Evolutionary conservation across 2,797 vertebrate genomes (phyloP).

Genomic region (Arctocebus calabarensis): DNA sequence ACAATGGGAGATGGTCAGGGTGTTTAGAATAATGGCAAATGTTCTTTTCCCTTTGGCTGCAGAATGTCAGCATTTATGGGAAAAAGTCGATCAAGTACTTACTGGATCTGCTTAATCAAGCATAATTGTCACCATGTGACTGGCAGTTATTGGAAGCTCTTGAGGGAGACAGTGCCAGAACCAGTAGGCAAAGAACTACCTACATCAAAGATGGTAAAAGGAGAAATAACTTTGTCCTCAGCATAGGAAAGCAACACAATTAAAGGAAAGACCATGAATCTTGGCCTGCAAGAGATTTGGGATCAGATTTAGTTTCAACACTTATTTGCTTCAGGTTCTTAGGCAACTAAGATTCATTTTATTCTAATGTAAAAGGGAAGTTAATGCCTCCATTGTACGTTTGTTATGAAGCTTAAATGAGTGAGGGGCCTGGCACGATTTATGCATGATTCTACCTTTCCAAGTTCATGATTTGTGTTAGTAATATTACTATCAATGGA

Average conservation of each 20-base stretch:
- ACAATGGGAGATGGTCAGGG: conserved; percentile 64
- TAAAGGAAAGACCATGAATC: not conserved
- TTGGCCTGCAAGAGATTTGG: not conserved
- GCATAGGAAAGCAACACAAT: not conserved
- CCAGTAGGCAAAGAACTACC: conserved; percentile 83
- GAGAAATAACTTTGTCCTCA: conserved; percentile 66
- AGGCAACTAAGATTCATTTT: not conserved
- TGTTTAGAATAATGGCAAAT: conserved; percentile 81
- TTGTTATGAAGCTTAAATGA: not conserved
- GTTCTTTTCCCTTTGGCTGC: conserved; percentile 83
- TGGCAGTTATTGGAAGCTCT: conserved; percentile 83
- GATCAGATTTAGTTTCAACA: not conserved
- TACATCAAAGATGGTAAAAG: conserved; percentile 77
- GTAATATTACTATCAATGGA: not conserved
- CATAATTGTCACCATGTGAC: conserved; percentile 84
- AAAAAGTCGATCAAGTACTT: conserved; percentile 89
- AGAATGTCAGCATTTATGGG: conserved; percentile 88
- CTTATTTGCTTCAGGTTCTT: not conserved
- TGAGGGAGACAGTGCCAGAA: conserved; percentile 83
- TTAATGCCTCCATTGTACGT: not conserved
- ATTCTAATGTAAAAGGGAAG: not conserved
- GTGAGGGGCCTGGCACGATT: not conserved
- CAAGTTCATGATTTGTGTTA: not conserved
- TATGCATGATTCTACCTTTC: not conserved
- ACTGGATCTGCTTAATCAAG: conserved; percentile 89